These are phyloP conservation scores for Leptoclinus maculatus DNA, from an alignment of 2,797 vertebrate species.

Conservation along the genomic window DNA sequence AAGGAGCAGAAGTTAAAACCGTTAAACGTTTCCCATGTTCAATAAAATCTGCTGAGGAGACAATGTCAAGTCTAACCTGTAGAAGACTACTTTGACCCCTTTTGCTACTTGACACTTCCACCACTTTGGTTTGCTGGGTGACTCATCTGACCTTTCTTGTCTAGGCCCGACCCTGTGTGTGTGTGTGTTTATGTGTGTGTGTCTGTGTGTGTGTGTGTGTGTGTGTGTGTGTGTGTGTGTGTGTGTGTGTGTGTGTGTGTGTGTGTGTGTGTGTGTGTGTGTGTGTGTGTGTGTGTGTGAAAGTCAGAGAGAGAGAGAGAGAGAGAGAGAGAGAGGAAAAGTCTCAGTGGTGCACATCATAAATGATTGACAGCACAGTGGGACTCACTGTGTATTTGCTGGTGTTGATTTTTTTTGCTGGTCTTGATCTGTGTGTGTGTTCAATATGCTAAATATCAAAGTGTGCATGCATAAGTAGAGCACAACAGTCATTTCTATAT, in stretches of 20 bases:
- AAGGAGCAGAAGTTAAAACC: neutral
- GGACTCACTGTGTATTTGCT: slow-evolving; percentile 39
- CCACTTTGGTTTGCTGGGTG: slow-evolving; percentile 38
- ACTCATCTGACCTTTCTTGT: slow-evolving; percentile 73
- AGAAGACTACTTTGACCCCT: slow-evolving; percentile 7
- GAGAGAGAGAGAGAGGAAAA: slow-evolving; percentile 28
- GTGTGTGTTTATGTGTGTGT: slow-evolving; percentile 10
- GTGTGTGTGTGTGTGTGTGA: slow-evolving; percentile 12
- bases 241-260: slow-evolving; percentile 12
- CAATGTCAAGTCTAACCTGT: slow-evolving; percentile 18
- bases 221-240: slow-evolving; percentile 4
- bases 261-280: slow-evolving; percentile 5
- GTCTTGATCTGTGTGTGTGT: slow-evolving; percentile 28
- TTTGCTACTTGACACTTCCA: slow-evolving; percentile 18
- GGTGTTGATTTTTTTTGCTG: slow-evolving; percentile 25
- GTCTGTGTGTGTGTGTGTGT: slow-evolving; percentile 7
- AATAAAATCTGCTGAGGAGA: neutral
- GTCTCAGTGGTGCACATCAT: slow-evolving; percentile 35
- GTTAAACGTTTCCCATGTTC: slow-evolving; percentile 8
- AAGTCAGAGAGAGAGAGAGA: slow-evolving; percentile 30
- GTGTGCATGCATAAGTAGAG: slow-evolving; percentile 34
- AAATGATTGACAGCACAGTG: slow-evolving; percentile 52
- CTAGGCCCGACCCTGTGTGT: slow-evolving; percentile 35
- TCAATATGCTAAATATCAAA: slow-evolving; percentile 54
- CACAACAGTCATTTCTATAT: slow-evolving; percentile 71